phyloP scores from a whole-genome alignment of 2,888 invertebrate species.

The Oxystoma pomonae region DNA sequence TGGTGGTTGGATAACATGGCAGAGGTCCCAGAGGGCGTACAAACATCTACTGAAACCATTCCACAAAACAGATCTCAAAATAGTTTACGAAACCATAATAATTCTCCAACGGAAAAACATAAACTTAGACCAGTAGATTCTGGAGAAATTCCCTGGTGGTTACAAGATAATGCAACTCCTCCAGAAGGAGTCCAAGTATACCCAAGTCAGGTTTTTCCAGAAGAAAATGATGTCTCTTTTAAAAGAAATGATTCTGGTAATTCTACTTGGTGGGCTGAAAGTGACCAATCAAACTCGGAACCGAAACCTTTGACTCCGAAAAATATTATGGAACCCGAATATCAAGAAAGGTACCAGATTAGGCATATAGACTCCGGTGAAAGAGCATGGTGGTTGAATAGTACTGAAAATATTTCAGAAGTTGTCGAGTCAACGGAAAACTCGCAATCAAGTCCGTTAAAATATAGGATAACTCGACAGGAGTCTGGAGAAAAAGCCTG shows the following conservation, averaged over 20 bases:
- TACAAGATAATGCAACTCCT: slow-evolving; percentile 63
- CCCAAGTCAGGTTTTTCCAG: slow-evolving; percentile 19
- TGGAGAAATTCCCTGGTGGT: slow-evolving; percentile 69
- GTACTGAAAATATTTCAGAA: slow-evolving; percentile 45
- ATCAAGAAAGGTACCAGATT: slow-evolving; percentile 54
- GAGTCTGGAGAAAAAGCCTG: slow-evolving; percentile 51
- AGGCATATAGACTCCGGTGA: slow-evolving; percentile 65
- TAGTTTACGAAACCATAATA: not conserved
- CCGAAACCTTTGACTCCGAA: slow-evolving; percentile 1
- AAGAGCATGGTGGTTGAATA: slow-evolving; percentile 64
- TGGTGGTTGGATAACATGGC: slow-evolving; percentile 66
- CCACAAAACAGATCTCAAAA: slow-evolving; percentile 1
- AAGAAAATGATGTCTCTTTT: slow-evolving; percentile 24
- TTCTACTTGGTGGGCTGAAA: slow-evolving; percentile 35
- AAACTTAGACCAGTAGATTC: slow-evolving; percentile 32
- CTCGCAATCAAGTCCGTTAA: slow-evolving; percentile 18
- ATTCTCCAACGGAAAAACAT: slow-evolving; percentile 4
- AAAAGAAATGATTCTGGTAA: slow-evolving; percentile 33
- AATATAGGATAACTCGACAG: slow-evolving; percentile 46
- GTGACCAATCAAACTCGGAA: slow-evolving; percentile 28
- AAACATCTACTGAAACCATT: slow-evolving; percentile 40
- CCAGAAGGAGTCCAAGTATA: slow-evolving; percentile 58
- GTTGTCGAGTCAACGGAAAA: slow-evolving; percentile 16
- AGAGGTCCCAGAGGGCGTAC: slow-evolving; percentile 62
- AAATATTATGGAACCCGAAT: slow-evolving; percentile 52